phyloP scores from a whole-genome alignment of 2,888 invertebrate genomes.

The Drosophila helvetica region DNA sequence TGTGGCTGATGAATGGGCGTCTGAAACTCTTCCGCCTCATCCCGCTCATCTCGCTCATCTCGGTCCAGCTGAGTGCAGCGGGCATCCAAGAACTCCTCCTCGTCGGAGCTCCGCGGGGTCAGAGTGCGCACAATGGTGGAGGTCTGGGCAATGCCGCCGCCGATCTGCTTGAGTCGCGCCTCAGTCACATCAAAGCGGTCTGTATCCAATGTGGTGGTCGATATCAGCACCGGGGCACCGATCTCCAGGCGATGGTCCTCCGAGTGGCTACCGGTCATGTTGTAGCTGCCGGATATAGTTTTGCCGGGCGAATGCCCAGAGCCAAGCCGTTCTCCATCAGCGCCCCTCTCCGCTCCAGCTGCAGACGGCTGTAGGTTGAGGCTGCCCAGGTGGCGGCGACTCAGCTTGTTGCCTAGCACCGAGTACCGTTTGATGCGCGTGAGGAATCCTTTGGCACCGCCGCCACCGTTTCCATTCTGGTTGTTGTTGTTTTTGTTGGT shows the following conservation, averaged over 20 bases:
- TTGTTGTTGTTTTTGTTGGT: slow-evolving; percentile 61
- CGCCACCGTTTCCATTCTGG: slow-evolving; percentile 24
- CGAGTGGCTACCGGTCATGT: slow-evolving; percentile 82
- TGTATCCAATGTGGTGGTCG: slow-evolving; percentile 82
- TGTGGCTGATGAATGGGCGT: slow-evolving; percentile 50
- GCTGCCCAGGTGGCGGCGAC: slow-evolving; percentile 78
- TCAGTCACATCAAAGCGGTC: slow-evolving; percentile 81
- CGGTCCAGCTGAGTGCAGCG: slow-evolving; percentile 68
- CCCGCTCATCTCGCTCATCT: slow-evolving; percentile 26
- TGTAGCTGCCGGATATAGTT: slow-evolving; percentile 81
- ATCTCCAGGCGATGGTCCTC: slow-evolving; percentile 83
- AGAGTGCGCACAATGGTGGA: slow-evolving; percentile 58
- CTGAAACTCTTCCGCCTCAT: slow-evolving; percentile 42
- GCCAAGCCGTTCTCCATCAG: not conserved
- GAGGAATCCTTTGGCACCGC: slow-evolving; percentile 71
- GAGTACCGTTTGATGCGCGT: slow-evolving; percentile 83
- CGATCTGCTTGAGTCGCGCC: slow-evolving; percentile 76
- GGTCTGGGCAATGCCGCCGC: slow-evolving; percentile 75
- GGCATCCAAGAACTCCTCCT: slow-evolving; percentile 82
- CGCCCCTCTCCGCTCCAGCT: slow-evolving; percentile 33
- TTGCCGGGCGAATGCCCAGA: slow-evolving; percentile 74
- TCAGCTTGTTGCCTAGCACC: slow-evolving; percentile 81
- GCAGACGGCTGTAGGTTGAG: slow-evolving; percentile 51
- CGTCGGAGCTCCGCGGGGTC: slow-evolving; percentile 81
- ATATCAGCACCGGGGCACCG: slow-evolving; percentile 83